A percentile compares a stretch with the other conserved stretches of the same genome.
phyloP scores from a whole-genome alignment of 2,888 invertebrate genomes.

The Acanthosepion lycidas region DNA sequence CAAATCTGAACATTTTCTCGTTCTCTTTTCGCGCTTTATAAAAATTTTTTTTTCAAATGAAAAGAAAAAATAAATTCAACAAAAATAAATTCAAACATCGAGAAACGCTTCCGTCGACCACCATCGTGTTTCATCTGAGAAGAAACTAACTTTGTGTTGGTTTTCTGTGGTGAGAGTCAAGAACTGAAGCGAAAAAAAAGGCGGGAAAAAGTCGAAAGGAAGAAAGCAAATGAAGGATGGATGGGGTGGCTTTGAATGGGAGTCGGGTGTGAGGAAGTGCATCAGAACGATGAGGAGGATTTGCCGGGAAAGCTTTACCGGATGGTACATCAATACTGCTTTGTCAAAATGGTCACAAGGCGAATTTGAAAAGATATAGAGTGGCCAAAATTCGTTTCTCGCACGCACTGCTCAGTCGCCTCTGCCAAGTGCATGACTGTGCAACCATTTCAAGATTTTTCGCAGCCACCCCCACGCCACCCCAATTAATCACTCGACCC shows the following conservation, averaged over 20 bases:
- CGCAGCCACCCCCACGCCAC: not conserved
- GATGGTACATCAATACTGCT: conserved; percentile 33
- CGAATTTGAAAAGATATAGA: not conserved
- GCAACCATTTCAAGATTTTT: conserved; percentile 12
- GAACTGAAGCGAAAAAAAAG: not conserved
- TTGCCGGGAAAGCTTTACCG: not conserved
- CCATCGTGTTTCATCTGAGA: not conserved
- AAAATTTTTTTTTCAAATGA: too few species aligned
- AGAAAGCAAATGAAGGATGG: not conserved
- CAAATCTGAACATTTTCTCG: too few species aligned
- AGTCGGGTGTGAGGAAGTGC: not conserved
- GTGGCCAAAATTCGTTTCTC: conserved; percentile 4
- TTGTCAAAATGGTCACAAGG: conserved; percentile 33
- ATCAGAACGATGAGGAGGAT: not conserved
- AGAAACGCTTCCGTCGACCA: not conserved
- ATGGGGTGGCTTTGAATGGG: not conserved
- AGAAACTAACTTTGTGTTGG: not conserved
- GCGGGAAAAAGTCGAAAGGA: not conserved
- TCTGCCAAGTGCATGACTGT: not conserved
- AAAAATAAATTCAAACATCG: not conserved
- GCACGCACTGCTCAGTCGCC: not conserved
- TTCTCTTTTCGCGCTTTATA: too few species aligned
- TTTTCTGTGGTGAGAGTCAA: not conserved
- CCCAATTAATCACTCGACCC: not conserved
- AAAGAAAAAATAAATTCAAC: too few species aligned